These are phyloP conservation scores for Capricornis sumatraensis DNA, from an alignment of 2,113 vertebrate species.

Conservation along the genomic window DNA sequence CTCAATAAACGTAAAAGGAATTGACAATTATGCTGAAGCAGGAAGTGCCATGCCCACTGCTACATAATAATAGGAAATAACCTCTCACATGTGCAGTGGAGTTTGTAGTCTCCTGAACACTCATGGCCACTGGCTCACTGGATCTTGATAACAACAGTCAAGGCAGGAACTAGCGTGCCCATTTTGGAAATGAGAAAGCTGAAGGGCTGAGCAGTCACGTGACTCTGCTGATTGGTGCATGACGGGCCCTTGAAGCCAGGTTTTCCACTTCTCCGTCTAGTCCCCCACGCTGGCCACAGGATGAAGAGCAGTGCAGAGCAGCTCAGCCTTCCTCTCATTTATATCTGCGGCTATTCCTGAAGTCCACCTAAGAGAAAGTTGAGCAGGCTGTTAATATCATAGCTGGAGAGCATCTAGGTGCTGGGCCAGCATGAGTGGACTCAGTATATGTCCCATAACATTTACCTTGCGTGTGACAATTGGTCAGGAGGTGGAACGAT, in stretches of 20 bases:
- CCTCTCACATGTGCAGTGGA: not conserved
- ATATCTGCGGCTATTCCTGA: not conserved
- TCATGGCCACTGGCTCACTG: too few relatives aligned
- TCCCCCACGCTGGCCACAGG: not conserved
- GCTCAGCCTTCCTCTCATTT: not conserved
- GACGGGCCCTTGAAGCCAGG: not conserved
- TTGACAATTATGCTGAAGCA: not conserved
- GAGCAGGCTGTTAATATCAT: not conserved
- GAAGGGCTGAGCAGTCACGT: not conserved
- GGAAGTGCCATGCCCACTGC: not conserved
- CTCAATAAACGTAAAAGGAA: not conserved
- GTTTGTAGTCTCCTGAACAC: not conserved
- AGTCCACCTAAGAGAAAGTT: not conserved
- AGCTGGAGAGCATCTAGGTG: not conserved
- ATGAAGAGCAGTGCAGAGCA: not conserved
- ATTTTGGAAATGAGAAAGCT: not conserved
- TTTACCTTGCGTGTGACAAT: not conserved
- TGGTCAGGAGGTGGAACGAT: not conserved
- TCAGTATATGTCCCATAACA: not conserved
- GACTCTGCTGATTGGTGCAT: not conserved
- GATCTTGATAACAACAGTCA: not conserved
- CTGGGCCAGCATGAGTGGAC: accelerated
- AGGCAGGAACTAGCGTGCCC: not conserved
- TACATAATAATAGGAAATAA: not conserved
- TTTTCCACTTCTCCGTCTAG: accelerated